Conservation (phyloP, 2,888 invertebrate genomes). For the Griposia aprilina region DNA sequence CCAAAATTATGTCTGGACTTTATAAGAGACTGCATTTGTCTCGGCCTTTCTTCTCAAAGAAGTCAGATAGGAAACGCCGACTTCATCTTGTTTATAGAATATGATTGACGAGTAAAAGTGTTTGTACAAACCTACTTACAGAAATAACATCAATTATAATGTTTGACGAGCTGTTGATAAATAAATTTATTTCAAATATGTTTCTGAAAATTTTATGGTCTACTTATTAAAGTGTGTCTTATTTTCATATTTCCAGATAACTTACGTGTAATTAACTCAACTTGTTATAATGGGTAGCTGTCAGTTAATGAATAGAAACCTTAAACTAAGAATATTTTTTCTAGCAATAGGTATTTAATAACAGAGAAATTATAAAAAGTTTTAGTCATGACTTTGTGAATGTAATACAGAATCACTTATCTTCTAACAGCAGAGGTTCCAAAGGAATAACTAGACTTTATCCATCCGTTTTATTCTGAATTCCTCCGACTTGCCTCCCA, state of each 20-base stretch:
- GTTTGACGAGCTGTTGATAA: not conserved
- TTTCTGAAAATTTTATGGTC: not conserved
- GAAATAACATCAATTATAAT: not conserved
- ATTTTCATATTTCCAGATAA: not conserved
- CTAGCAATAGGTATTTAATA: slow-evolving; percentile 7
- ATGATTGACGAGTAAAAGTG: too few species aligned
- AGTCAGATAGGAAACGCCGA: too few species aligned
- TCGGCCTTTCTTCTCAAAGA: too few species aligned
- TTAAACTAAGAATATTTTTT: not conserved
- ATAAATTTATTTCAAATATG: not conserved
- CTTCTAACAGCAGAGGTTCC: slow-evolving; percentile 35
- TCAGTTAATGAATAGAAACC: not conserved
- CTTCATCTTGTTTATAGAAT: too few species aligned
- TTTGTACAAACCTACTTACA: too few species aligned
- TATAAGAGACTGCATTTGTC: too few species aligned
- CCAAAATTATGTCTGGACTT: too few species aligned
- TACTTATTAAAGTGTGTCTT: not conserved
- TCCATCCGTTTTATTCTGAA: slow-evolving; percentile 49
- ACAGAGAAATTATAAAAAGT: slow-evolving; percentile 18
- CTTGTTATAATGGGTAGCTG: too few species aligned
- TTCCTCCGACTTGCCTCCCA: slow-evolving; percentile 39
- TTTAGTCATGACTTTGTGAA: slow-evolving; percentile 10
- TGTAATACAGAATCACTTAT: slow-evolving; percentile 41
- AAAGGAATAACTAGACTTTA: slow-evolving; percentile 48
- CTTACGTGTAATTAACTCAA: not conserved